Conservation (phyloP, 2,113 vertebrate genomes). For the Chionis minor region DNA sequence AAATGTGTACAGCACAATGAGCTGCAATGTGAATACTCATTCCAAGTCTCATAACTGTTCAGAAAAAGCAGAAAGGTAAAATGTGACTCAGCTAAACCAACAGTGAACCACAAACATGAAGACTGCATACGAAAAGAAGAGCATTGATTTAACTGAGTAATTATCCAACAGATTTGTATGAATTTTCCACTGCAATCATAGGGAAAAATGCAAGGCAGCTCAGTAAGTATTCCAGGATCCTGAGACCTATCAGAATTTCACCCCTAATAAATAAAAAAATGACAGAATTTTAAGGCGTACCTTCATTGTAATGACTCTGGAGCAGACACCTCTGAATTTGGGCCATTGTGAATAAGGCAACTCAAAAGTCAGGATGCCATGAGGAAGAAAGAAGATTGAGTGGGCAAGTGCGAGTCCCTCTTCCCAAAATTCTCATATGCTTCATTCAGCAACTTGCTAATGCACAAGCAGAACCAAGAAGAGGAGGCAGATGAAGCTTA, state of each 20-base stretch:
- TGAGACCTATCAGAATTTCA: background rate
- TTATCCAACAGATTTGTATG: background rate
- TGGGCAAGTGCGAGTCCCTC: accelerated
- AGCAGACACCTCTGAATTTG: background rate
- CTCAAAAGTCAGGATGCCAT: background rate
- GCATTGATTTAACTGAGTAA: background rate
- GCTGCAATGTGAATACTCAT: background rate
- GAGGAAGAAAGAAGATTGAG: background rate
- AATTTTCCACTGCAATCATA: background rate
- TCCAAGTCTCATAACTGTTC: background rate
- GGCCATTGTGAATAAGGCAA: background rate
- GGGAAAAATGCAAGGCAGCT: background rate
- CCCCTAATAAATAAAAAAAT: background rate
- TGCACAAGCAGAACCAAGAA: background rate
- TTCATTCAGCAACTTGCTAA: background rate
- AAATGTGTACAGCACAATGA: background rate
- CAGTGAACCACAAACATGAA: background rate
- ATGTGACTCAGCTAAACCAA: background rate
- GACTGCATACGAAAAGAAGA: background rate
- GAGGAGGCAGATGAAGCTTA: background rate
- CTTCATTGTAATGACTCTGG: background rate
- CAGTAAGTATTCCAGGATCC: background rate
- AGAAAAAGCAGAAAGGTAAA: background rate
- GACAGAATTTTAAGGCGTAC: background rate
- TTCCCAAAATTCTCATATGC: background rate